These are phyloP conservation scores for Stegostoma tigrinum DNA, from an alignment of 2,113 vertebrate species.

Conservation along the genomic window DNA sequence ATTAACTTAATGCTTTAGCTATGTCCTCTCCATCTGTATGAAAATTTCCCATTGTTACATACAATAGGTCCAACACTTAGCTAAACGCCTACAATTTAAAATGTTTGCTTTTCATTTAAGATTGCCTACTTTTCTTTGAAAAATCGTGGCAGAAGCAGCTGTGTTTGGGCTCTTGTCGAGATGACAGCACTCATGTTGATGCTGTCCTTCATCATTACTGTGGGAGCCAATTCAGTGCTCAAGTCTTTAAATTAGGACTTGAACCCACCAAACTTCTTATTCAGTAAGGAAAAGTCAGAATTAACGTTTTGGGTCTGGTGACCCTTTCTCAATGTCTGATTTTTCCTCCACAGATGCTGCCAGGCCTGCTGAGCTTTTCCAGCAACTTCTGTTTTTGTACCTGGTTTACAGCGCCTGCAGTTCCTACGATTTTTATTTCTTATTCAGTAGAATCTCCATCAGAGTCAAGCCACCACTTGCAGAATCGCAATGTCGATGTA, in stretches of 20 bases:
- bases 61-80: background rate
- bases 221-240: background rate
- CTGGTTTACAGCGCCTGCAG: too few relatives aligned
- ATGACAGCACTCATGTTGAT: background rate
- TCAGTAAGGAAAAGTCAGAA: background rate
- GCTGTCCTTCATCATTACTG: background rate
- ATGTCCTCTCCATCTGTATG: background rate
- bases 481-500: background rate
- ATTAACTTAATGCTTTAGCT: background rate
- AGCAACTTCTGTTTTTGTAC: too few relatives aligned
- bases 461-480: background rate
- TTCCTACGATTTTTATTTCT: background rate
- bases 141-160: background rate
- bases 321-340: too few relatives aligned
- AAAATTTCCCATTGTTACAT: background rate
- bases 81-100: background rate
- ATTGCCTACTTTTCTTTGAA: background rate
- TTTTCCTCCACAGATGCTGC: too few relatives aligned
- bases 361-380: too few relatives aligned
- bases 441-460: background rate
- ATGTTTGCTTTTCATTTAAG: background rate
- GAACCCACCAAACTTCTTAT: background rate
- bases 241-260: background rate
- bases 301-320: too few relatives aligned
- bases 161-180: background rate